Evolutionary conservation across 1,140 invertebrate species (phyloP).

Genomic region (Lordiphosa mommai): DNA sequence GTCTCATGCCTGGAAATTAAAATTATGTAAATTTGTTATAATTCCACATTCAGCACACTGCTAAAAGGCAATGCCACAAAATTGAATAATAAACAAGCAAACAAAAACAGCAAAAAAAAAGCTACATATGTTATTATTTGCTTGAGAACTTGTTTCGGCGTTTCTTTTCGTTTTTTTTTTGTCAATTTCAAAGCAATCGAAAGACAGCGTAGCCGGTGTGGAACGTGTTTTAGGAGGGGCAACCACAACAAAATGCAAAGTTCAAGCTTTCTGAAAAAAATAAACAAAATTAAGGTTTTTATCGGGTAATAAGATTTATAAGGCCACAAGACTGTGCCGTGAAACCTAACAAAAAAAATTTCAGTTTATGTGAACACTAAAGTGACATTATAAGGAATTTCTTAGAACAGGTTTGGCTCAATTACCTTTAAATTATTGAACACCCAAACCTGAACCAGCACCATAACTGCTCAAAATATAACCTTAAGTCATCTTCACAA

Average conservation of each 20-base stretch:
- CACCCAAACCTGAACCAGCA: no score
- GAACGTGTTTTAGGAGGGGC: slow-evolving; percentile 35
- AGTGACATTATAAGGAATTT: no score
- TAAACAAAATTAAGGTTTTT: no score
- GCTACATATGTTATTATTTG: slow-evolving; percentile 57
- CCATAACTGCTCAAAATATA: no score
- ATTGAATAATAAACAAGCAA: slow-evolving; percentile 53
- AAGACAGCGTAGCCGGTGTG: slow-evolving; percentile 20
- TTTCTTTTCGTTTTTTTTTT: slow-evolving; percentile 29
- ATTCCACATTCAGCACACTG: slow-evolving; percentile 26
- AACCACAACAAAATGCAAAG: no score
- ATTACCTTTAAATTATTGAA: no score
- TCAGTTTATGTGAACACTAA: no score
- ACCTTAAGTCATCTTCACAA: no score
- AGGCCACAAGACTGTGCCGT: no score
- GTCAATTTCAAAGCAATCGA: slow-evolving; percentile 17
- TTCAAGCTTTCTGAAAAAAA: not conserved
- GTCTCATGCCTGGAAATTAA: slow-evolving; percentile 6
- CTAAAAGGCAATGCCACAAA: slow-evolving; percentile 41
- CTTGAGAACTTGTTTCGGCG: slow-evolving; percentile 60
- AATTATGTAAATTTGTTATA: slow-evolving; percentile 62
- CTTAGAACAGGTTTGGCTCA: no score
- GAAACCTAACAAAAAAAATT: no score
- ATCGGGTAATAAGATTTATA: no score
- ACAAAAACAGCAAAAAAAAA: slow-evolving; percentile 22